Evolutionary conservation across 2,797 vertebrate species (phyloP).

Genomic region (Meda fulgida): DNA sequence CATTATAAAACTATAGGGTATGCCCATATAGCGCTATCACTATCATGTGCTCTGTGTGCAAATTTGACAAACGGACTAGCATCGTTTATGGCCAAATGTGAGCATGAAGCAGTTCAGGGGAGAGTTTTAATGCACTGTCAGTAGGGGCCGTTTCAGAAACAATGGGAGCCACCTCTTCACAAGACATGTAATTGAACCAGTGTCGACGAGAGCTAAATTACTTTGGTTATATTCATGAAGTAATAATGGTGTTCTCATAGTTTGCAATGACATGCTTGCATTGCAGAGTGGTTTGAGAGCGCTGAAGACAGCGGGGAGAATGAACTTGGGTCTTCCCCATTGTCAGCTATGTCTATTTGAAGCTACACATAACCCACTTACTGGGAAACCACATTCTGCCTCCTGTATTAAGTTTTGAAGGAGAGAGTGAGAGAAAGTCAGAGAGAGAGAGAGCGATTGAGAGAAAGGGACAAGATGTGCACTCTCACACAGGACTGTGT

Average conservation of each 20-base stretch:
- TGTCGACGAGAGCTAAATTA: slow-evolving; percentile 19
- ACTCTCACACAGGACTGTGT: slow-evolving; percentile 40
- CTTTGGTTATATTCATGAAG: slow-evolving; percentile 35
- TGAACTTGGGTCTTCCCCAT: slow-evolving; percentile 76
- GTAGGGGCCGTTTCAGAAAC: slow-evolving; percentile 30
- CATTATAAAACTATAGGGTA: neutral
- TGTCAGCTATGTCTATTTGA: slow-evolving; percentile 78
- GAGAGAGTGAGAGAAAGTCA: neutral
- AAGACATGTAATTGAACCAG: slow-evolving; percentile 18
- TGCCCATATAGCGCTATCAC: neutral
- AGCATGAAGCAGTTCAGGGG: neutral
- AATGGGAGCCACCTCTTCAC: slow-evolving; percentile 19
- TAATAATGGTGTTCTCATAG: slow-evolving; percentile 25
- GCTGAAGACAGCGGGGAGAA: slow-evolving; percentile 63
- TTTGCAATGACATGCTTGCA: slow-evolving; percentile 32
- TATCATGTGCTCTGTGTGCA: neutral
- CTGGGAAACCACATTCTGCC: slow-evolving; percentile 65
- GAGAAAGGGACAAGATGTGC: slow-evolving; percentile 29
- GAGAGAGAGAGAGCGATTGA: slow-evolving; percentile 7
- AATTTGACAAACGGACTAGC: neutral
- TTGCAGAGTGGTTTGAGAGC: slow-evolving; percentile 41
- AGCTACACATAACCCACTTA: slow-evolving; percentile 81
- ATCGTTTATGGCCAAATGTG: neutral
- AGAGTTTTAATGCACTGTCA: slow-evolving; percentile 16
- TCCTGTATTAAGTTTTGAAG: slow-evolving; percentile 48